A percentile compares a stretch with the other conserved stretches of the same genome.
These are phyloP conservation scores for Eueremaeus valkanovi DNA, from an alignment of 2,888 invertebrate species.

Conservation along the genomic window DNA sequence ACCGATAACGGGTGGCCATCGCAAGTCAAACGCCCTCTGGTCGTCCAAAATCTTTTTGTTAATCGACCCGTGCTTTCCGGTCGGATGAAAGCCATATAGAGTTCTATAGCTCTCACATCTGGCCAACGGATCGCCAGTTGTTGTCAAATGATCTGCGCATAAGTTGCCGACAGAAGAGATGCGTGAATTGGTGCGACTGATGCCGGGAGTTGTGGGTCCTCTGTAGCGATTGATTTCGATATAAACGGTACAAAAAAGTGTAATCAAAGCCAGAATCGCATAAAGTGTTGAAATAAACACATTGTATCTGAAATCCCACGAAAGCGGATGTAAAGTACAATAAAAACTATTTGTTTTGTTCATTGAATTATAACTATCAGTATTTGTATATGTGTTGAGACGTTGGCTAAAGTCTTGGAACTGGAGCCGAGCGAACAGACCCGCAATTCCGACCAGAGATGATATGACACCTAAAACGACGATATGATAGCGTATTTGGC, in stretches of 20 bases:
- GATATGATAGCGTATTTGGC: constrained; percentile 56
- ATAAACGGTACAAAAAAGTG: constrained; percentile 54
- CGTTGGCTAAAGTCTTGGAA: constrained; percentile 20
- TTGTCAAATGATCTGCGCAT: constrained; percentile 48
- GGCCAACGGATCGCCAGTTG: constrained; percentile 47
- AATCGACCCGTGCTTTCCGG: constrained; percentile 10
- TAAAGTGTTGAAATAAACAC: constrained; percentile 58
- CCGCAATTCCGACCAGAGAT: constrained; percentile 58
- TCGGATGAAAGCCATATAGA: constrained; percentile 37
- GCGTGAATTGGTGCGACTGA: constrained; percentile 46
- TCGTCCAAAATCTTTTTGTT: constrained; percentile 41
- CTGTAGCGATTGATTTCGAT: constrained; percentile 25
- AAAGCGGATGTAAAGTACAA: constrained; percentile 57
- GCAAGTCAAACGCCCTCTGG: constrained; percentile 49
- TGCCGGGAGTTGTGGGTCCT: not conserved
- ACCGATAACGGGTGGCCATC: constrained; percentile 54
- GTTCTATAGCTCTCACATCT: constrained; percentile 43
- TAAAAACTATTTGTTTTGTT: constrained; percentile 40
- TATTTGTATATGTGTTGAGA: constrained; percentile 28
- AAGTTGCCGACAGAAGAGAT: constrained; percentile 49
- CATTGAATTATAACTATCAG: constrained; percentile 35
- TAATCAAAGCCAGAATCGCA: constrained; percentile 56
- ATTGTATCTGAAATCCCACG: constrained; percentile 56
- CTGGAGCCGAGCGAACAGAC: constrained; percentile 54
- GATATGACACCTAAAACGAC: constrained; percentile 57